Evolutionary conservation across 2,888 invertebrate species (phyloP), one percentile per base, ranked within the genome.

Genomic region (Thalpophila matura): DNA sequence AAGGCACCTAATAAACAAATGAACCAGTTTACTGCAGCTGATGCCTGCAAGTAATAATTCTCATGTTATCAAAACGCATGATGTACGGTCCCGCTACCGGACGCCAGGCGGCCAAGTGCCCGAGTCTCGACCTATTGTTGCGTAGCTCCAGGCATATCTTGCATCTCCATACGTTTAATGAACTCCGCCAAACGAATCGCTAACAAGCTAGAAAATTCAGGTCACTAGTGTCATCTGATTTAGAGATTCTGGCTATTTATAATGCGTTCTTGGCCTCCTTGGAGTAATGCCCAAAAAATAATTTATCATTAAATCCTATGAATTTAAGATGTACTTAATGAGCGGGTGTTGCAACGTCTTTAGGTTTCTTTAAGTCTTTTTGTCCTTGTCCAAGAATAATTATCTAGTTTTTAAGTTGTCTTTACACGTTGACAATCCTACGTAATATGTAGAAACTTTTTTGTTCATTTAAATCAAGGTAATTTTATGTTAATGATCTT

Each of bases 111-210:
- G 16, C 35, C 29, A 24, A 29, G 10, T 10, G 4, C 37, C 55
- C 29, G 27, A 55, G 45, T 58, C 45, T 59, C 59, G 59, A 61
- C 6, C 69, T 53, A 82, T 82, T 82, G 83, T 83, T 82, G 79
- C 83, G 72, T 77, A 73, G 66, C 62, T 46, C 37, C 53, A n/a
- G 43, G 72, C 74, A 26, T 80, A 83, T 83, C 83, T 72, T n/a
- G 7, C 53, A 82, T 82, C 82, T 73, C 27, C 37, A 46, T n/a
- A 35, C 73, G 47, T 14, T 60, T 82, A 80, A 83, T 80, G 79
- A 75, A 72, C 57, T 61, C 65, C 57, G 69, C 63, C 38, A 10
- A 54, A 70, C 56, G 73, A 62, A 77, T 75, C 55, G 61, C 18
- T 80, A 82, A 82, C 70, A 67, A 81, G 66, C 61, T 64, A 33